Conservation (phyloP, 1,140 invertebrate genomes). For the Euglossa dilemma region DNA sequence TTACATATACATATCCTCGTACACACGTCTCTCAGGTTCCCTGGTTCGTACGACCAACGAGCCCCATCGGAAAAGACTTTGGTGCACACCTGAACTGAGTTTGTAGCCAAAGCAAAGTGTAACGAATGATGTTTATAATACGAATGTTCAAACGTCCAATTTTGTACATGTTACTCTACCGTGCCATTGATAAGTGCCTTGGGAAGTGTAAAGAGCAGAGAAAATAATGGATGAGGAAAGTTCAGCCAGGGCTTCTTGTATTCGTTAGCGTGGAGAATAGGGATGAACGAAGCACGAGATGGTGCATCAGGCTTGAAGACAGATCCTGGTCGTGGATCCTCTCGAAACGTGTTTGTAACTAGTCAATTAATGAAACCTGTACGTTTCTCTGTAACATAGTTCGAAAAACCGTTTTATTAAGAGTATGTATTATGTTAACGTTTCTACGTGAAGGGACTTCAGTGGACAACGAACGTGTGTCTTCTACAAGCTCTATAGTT, state of each 20-base stretch:
- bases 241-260: constrained; percentile 27
- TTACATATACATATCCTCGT: too few species aligned
- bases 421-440: constrained; percentile 22
- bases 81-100: background rate
- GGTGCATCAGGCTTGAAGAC: background rate
- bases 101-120: background rate
- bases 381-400: constrained; percentile 64
- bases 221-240: background rate
- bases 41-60: background rate
- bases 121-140: background rate
- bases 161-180: constrained; percentile 54
- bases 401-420: constrained; percentile 43
- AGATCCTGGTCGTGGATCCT: background rate
- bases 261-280: background rate
- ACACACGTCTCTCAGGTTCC: constrained; percentile 26
- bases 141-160: constrained; percentile 33
- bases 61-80: constrained; percentile 5
- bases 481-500: background rate
- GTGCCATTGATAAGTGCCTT: constrained; percentile 73
- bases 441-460: constrained; percentile 34
- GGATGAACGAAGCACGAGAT: background rate
- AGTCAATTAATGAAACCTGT: constrained; percentile 73
- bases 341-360: constrained; percentile 75
- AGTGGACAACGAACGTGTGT: constrained; percentile 12
- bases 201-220: background rate